Evolutionary conservation across 2,888 invertebrate species (phyloP), one percentile per base, ranked within the genome.

Genomic region (Papilio gigon): DNA sequence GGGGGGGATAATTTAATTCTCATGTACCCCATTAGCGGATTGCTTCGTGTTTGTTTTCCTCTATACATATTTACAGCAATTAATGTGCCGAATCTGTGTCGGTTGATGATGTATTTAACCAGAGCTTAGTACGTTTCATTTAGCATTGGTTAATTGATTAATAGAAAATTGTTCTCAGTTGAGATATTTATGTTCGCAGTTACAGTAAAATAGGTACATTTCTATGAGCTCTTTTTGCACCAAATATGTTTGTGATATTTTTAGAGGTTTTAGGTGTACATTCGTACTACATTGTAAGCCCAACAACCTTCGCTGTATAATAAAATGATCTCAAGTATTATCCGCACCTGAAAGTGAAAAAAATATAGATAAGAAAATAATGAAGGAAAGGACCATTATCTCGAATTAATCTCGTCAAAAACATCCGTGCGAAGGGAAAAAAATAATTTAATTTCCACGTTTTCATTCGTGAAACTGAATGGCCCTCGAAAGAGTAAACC

Each of bases 391-490:
- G 70, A 70, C 78, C 79, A 82, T 88, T 85, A 84, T 84, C 83
- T 79, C 76, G 75, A 77, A 81, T 82, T 87, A 86, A 86, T 86
- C 83, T 82, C 81, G 77, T 82, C 83, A 80, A 78, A 80, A 83
- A 76, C 78, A 78, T 78, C 77, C 78, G 77, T 71, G 77, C 74
- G 76, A 77, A 80, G 79, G 75, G 80, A 68, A 66, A 80, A 84
- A 84, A 85, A 87, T 89, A 87, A 90, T 89, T 87, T 86, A 89
- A 90, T 90, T 88, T 88, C 84, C 86, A 82, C 87, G 80, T 84
- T 86, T 86, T 82, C 83, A 79, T 81, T 79, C 74, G 74, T 80
- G 80, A 81, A 82, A 81, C 82, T 84, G 82, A 84, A 86, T 82
- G 82, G 81, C 84, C 81, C 90, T 90, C 79, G 83, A 85, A 84